These are phyloP conservation scores for Eupeodes latifasciatus DNA, from an alignment of 2,888 invertebrate genomes.

Conservation along the genomic window DNA sequence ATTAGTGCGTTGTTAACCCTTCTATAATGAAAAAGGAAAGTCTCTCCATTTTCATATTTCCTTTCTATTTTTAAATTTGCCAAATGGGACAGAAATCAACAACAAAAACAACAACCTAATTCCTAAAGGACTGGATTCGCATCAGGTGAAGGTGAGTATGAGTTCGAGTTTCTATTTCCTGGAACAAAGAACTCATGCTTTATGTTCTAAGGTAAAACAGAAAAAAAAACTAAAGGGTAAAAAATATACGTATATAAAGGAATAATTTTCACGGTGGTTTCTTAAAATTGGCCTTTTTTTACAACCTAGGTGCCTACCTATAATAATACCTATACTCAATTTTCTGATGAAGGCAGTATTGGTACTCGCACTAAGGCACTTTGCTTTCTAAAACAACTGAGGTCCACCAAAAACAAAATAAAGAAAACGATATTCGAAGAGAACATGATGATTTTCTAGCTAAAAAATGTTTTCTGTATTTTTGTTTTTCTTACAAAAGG, in stretches of 20 bases:
- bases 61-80: constrained; percentile 40
- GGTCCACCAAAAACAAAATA: constrained; percentile 50
- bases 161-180: constrained; percentile 50
- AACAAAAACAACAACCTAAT: constrained; percentile 27
- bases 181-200: constrained; percentile 39
- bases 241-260: background rate
- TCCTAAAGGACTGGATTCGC: constrained; percentile 46
- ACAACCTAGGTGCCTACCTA: constrained; percentile 15
- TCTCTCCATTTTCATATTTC: constrained; percentile 52
- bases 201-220: constrained; percentile 20
- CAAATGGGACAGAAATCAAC: constrained; percentile 56
- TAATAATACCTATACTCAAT: constrained; percentile 26
- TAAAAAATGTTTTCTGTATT: constrained; percentile 53
- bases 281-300: constrained; percentile 46
- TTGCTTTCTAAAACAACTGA: constrained; percentile 69
- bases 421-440: constrained; percentile 68
- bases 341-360: constrained; percentile 47
- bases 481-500: constrained; percentile 52
- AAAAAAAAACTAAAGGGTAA: constrained; percentile 54
- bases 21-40: constrained; percentile 72
- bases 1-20: constrained; percentile 62
- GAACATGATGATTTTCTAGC: constrained; percentile 58
- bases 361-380: constrained; percentile 58
- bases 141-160: constrained; percentile 56
- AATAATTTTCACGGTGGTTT: constrained; percentile 65